These are phyloP conservation scores for Zosterops borbonicus DNA, from an alignment of 2,113 vertebrate genomes.

Conservation along the genomic window DNA sequence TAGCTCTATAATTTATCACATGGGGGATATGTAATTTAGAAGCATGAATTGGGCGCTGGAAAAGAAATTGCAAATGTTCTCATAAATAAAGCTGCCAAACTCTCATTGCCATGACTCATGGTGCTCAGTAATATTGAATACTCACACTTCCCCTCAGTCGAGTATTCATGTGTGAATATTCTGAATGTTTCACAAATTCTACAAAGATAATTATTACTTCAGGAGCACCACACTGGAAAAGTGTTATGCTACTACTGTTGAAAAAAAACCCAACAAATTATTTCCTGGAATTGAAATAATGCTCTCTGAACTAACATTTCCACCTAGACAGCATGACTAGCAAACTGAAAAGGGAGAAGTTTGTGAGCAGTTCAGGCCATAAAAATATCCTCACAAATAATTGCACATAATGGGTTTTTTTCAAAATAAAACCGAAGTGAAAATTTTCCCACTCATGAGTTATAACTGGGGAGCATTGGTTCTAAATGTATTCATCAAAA, in stretches of 20 bases:
- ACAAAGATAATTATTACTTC: constrained; percentile 48
- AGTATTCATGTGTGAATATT: constrained; percentile 60
- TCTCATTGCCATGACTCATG: constrained; percentile 36
- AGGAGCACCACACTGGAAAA: constrained; percentile 17
- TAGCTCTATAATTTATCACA: constrained; percentile 41
- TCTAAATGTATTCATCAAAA: background rate
- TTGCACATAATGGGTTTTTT: background rate
- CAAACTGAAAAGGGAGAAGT: background rate
- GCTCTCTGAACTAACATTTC: background rate
- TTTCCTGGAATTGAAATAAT: background rate
- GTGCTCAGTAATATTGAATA: constrained; percentile 29
- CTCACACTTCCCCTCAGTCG: background rate
- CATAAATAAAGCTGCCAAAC: constrained; percentile 61
- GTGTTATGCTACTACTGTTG: constrained; percentile 4
- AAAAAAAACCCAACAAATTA: background rate
- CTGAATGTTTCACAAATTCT: constrained; percentile 51
- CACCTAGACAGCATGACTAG: background rate
- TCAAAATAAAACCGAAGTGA: background rate
- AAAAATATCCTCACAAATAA: background rate
- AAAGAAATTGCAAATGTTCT: constrained; percentile 58
- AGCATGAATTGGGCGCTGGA: constrained; percentile 21
- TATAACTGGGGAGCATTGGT: background rate
- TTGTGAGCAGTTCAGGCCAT: background rate
- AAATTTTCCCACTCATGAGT: background rate
- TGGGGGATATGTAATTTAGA: constrained; percentile 25